These are phyloP conservation scores for Rhynchophorus ferrugineus DNA, from an alignment of 1,140 invertebrate species.

Conservation along the genomic window DNA sequence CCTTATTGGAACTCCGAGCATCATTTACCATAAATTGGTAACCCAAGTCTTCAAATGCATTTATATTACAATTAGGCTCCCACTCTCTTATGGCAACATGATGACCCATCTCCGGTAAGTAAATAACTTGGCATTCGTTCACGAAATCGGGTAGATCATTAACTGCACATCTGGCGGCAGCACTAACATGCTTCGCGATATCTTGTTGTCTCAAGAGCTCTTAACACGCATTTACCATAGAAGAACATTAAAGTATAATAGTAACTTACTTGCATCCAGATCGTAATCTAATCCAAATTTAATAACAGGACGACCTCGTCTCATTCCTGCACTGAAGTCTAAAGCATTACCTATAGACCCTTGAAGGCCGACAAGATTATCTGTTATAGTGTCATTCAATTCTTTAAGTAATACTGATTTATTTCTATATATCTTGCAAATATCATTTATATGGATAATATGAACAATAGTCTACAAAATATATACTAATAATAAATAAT, in stretches of 20 bases:
- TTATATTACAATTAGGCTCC: conserved; percentile 44
- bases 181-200: conserved; percentile 53
- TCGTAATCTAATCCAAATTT: conserved; percentile 33
- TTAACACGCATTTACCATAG: conserved; percentile 20
- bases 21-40: conserved; percentile 64
- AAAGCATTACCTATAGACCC: conserved; percentile 31
- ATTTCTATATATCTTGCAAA: conserved; percentile 24
- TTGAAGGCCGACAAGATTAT: conserved; percentile 30
- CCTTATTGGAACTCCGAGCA: no score
- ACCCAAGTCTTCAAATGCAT: conserved; percentile 51
- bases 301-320: conserved; percentile 26
- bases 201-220: conserved; percentile 33
- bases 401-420: conserved; percentile 26
- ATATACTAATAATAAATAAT: conserved; percentile 12
- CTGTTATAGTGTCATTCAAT: conserved; percentile 27
- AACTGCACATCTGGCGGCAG: conserved; percentile 61
- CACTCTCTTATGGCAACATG: conserved; percentile 61
- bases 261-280: conserved; percentile 33
- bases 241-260: neutral
- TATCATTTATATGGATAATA: conserved; percentile 31
- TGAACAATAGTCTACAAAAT: conserved; percentile 35
- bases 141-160: conserved; percentile 55
- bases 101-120: conserved; percentile 76
- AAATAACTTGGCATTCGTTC: conserved; percentile 65
- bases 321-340: conserved; percentile 30